These are phyloP conservation scores for Parelbella ahira DNA, from an alignment of 2,888 invertebrate genomes.

Conservation along the genomic window DNA sequence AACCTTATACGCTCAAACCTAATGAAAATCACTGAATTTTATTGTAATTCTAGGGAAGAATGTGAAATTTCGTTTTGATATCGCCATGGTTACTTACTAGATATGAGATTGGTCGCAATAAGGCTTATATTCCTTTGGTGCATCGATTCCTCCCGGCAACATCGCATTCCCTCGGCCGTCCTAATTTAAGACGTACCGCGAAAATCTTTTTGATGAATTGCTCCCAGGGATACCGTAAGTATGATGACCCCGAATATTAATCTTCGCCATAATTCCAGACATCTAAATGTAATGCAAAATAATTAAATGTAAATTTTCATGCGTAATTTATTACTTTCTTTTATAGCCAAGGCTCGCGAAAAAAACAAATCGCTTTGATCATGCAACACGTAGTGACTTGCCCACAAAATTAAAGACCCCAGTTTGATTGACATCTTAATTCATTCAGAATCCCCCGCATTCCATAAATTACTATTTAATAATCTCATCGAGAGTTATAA, in stretches of 20 bases:
- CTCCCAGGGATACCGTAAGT: constrained; percentile 33
- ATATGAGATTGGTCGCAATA: too few relatives aligned
- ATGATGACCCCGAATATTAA: constrained; percentile 35
- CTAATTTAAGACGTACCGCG: constrained; percentile 17
- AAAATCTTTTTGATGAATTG: constrained; percentile 38
- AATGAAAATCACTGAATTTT: too few relatives aligned
- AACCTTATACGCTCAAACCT: too few relatives aligned
- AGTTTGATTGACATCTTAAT: constrained; percentile 15
- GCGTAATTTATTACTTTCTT: constrained; percentile 14
- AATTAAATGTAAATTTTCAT: constrained; percentile 16
- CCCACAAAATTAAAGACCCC: constrained; percentile 8
- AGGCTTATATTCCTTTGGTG: constrained; percentile 10
- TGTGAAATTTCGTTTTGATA: too few relatives aligned
- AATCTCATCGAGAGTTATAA: constrained; percentile 8
- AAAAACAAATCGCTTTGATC: constrained; percentile 7
- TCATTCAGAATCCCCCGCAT: constrained; percentile 1
- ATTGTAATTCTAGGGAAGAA: too few relatives aligned
- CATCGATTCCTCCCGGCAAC: constrained; percentile 29
- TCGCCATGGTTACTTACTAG: too few relatives aligned
- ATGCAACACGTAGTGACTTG: constrained; percentile 7
- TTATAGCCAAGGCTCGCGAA: neutral
- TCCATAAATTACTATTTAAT: constrained; percentile 17
- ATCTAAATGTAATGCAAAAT: constrained; percentile 19
- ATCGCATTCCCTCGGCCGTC: constrained; percentile 29
- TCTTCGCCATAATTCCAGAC: constrained; percentile 25